Base-by-base conservation (phyloP, 2,888 invertebrate genomes). In the Oscheius myriophilus region DNA sequence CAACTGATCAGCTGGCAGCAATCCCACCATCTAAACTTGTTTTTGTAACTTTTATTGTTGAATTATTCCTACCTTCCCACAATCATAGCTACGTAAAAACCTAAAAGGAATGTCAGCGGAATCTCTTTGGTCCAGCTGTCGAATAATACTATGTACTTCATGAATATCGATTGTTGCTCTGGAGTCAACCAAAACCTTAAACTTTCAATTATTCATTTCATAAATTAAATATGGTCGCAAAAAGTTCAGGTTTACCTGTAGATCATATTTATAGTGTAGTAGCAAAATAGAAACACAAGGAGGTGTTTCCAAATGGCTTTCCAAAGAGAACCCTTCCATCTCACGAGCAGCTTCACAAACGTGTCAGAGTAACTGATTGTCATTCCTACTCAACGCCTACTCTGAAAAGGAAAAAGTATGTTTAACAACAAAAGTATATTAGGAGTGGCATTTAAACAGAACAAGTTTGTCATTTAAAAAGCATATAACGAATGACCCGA, bases 271-370 rank as follows among this genome's bases (percentile, higher is more conserved):
- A 82, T 78, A 46, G 64, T 55, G 64, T 82, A 82, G 61, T 82
- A 82, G 67, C 79, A 71, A 2, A 69, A 49, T 9, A 82, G 72
- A 58, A 76, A 82, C 45, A 82, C 70, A 12, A 80, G 73, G 11
- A 82, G 68, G 62, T 82, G 79, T 55, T 73, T 78, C 82, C 82
- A 82, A 63, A 82, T 82, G 25, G 82, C 80, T 62, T 80, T 80
- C 82, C 82, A 82, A 23, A 82, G 65, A 33, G 80, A 80, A 16
- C 82, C 82, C 69, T 80, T 80, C 82, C 82, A 82, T 75, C 82
- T 71, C 33, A 80, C 71, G 43, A 82, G 72, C 23, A 82, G 73
- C 63, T 78, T 79, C 51, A 79, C 67, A 65, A 82, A 82, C 43
- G 76, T 78, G 62, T 82, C 82, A 70, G 82, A 80, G 68, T 82